Evolutionary conservation across 2,888 invertebrate species (phyloP), one percentile per base, ranked within the genome.

Genomic region (Epirrhoe alternata): DNA sequence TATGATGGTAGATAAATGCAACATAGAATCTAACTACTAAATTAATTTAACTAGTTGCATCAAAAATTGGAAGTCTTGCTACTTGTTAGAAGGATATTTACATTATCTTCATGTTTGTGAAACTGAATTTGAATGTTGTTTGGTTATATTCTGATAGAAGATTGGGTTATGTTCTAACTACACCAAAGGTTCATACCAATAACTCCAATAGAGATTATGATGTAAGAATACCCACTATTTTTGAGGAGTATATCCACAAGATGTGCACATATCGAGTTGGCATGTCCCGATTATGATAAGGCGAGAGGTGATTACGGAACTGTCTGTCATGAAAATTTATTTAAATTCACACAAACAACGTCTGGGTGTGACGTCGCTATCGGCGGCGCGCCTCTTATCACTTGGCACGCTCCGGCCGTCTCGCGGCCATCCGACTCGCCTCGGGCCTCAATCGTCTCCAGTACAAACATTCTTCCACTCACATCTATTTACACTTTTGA

Each of bases 321-420:
- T 90, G 92, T 92, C 92, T 92, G 92, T 91, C 92, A 92, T 90
- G 92, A 92, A 92, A 92, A 92, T 92, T 90, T 93, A 92, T 93
- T 93, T 91, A 92, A 92, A 92, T 92, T 92, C 90, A 92, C 92
- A 92, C 92, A 92, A 93, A 92, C 92, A 93, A 89, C 92, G 93
- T 93, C 93, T 93, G 93, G 92, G 92, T 88, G 90, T 92, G 92
- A 92, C 92, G 93, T 92, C 85, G 90, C 89, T 92, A 92, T 92
- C 92, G 92, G 90, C 89, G 89, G 90, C 89, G 89, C 92, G 90
- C 89, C 87, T 90, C 92, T 93, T 93, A 93, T 93, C 92, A 92
- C 92, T 93, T 92, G 92, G 92, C 92, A 92, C 90, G 92, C 88
- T 92, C 89, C 86, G 90, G 87, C 86, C 85, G 91, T 90, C 91